phyloP scores from a whole-genome alignment of 2,888 invertebrate genomes.

The Rutpela maculata region DNA sequence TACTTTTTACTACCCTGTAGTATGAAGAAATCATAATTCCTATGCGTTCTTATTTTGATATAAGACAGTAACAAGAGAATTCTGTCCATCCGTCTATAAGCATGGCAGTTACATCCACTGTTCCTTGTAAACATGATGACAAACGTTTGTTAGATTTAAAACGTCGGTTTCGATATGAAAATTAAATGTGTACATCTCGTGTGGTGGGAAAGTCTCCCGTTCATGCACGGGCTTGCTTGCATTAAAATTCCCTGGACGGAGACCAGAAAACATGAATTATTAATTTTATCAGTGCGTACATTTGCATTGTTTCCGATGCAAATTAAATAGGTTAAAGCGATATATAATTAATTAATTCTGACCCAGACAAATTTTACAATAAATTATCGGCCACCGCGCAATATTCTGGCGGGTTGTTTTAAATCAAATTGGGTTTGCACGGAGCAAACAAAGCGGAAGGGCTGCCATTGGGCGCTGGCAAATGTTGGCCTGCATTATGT shows the following conservation, averaged over 20 bases:
- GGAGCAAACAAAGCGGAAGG: slow-evolving; percentile 45
- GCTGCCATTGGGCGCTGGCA: slow-evolving; percentile 12
- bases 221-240: background rate
- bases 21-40: too few relatives aligned
- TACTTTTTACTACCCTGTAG: too few relatives aligned
- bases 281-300: background rate
- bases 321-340: slow-evolving; percentile 36
- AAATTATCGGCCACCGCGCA: slow-evolving; percentile 34
- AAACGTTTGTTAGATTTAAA: too few relatives aligned
- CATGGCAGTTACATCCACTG: too few relatives aligned
- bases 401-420: slow-evolving; percentile 28
- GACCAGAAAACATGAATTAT: background rate
- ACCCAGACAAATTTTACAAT: slow-evolving; percentile 38
- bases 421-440: slow-evolving; percentile 32
- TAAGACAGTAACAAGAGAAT: too few relatives aligned
- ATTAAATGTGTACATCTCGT: too few relatives aligned
- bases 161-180: too few relatives aligned
- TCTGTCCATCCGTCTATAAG: too few relatives aligned
- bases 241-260: background rate
- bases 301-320: slow-evolving; percentile 4
- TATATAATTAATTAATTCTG: slow-evolving; percentile 39
- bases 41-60: too few relatives aligned
- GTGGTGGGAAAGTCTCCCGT: background rate
- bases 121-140: too few relatives aligned
- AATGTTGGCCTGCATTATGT: slow-evolving; percentile 39